phyloP scores from a whole-genome alignment of 1,140 invertebrate genomes.

The Hyposmocoma kahamanoa region DNA sequence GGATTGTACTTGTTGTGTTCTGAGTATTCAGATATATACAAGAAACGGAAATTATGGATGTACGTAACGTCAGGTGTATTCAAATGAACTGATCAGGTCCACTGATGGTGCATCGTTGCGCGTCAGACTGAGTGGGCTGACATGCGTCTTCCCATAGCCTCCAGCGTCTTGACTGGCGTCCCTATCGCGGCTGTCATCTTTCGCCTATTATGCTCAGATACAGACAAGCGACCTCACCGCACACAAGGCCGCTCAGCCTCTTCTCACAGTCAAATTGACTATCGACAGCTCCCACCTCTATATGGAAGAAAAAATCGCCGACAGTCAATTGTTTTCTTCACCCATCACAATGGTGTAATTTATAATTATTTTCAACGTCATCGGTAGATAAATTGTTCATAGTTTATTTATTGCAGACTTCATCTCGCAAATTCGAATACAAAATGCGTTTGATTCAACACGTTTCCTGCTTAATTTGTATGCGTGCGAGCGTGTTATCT shows the following conservation, averaged over 20 bases:
- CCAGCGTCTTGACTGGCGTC: slow-evolving; percentile 11
- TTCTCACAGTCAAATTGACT: not conserved
- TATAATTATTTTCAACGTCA: not conserved
- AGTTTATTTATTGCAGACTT: too few species aligned
- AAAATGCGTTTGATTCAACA: too few species aligned
- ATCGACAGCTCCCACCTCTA: not conserved
- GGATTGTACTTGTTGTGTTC: too few species aligned
- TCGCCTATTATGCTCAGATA: slow-evolving; percentile 38
- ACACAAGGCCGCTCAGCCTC: not conserved
- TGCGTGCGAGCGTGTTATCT: too few species aligned
- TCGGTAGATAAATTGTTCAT: too few species aligned
- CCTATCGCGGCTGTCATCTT: slow-evolving; percentile 45
- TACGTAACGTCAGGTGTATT: slow-evolving; percentile 1
- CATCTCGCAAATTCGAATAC: too few species aligned
- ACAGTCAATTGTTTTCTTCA: not conserved
- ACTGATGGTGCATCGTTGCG: not conserved
- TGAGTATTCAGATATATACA: too few species aligned
- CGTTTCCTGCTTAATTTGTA: too few species aligned
- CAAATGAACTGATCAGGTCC: not conserved
- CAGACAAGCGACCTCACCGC: slow-evolving; percentile 42
- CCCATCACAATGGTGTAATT: not conserved
- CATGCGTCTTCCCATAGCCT: slow-evolving; percentile 3
- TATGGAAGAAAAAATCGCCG: not conserved
- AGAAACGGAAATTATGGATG: too few species aligned
- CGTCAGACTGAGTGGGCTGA: not conserved